A percentile compares a stretch with the other conserved stretches of the same genome.
Conservation (phyloP, 2,797 vertebrate genomes). For the Synanceia verrucosa region DNA sequence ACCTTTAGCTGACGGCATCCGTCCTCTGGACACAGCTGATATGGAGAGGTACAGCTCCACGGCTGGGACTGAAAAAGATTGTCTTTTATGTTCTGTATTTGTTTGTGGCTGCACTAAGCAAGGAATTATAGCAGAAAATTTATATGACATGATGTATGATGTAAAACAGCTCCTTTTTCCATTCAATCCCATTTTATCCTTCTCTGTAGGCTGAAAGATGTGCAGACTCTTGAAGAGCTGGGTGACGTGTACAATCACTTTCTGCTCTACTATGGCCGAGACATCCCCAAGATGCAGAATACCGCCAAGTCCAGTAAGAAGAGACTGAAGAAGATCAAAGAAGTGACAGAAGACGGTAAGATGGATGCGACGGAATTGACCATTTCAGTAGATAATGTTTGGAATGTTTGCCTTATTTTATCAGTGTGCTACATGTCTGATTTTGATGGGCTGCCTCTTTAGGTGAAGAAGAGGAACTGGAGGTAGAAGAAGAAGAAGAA, state of each 20-base stretch:
- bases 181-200: neutral
- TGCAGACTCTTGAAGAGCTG: constrained; percentile 96
- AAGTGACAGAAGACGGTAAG: constrained; percentile 90
- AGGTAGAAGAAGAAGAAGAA: constrained; percentile 89
- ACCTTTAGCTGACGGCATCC: constrained; percentile 94
- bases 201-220: constrained; percentile 90
- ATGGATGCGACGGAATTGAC: neutral
- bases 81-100: neutral
- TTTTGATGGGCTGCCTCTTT: neutral
- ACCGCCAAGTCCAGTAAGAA: constrained; percentile 91
- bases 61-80: neutral
- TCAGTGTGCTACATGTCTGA: neutral
- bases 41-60: constrained; percentile 89
- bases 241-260: constrained; percentile 98
- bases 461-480: constrained; percentile 86
- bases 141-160: neutral
- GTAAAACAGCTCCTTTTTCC: neutral
- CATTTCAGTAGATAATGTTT: neutral
- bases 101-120: neutral
- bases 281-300: constrained; percentile 99
- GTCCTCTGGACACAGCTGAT: constrained; percentile 94
- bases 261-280: constrained; percentile 96
- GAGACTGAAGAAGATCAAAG: constrained; percentile 91
- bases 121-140: neutral
- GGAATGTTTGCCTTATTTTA: neutral